Conservation (phyloP, 1,140 invertebrate species). For the Laupala kohalensis region DNA sequence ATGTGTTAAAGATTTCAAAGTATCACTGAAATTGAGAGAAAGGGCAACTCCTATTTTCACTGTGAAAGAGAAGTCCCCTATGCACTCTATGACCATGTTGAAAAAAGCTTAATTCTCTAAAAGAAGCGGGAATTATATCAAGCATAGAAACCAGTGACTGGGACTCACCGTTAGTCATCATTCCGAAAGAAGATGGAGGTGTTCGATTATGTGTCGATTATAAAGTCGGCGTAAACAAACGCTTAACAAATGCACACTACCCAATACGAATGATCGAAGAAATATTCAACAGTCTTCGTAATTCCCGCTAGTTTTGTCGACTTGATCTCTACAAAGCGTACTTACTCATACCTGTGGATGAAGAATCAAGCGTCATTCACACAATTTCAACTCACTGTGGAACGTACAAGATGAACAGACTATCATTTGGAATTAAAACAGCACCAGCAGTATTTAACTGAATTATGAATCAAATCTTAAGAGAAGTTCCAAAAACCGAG, state of each 20-base stretch:
- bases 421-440: conserved; percentile 33
- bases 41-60: too few species aligned
- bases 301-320: conserved; percentile 17
- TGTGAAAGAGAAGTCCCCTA: too few species aligned
- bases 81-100: too few species aligned
- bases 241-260: conserved; percentile 15
- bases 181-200: conserved; percentile 26
- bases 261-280: conserved; percentile 20
- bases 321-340: conserved; percentile 22
- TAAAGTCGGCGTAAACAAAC: conserved; percentile 19
- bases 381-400: conserved; percentile 18
- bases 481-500: conserved; percentile 19
- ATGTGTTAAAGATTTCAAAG: too few species aligned
- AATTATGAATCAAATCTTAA: conserved; percentile 29
- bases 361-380: conserved; percentile 23
- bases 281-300: conserved; percentile 14
- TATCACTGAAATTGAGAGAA: too few species aligned
- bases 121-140: not conserved
- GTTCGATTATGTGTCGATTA: conserved; percentile 30
- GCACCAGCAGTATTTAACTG: conserved; percentile 35
- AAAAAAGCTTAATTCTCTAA: too few species aligned
- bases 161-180: conserved; percentile 27
- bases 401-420: conserved; percentile 21
- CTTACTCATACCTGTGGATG: conserved; percentile 20
- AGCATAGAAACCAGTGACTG: conserved; percentile 24